Percentiles rank a stretch among this genome's conserved stretches.
phyloP scores from a whole-genome alignment of 92 coral and sea anemone species.

The Pocillopora meandrina region DNA sequence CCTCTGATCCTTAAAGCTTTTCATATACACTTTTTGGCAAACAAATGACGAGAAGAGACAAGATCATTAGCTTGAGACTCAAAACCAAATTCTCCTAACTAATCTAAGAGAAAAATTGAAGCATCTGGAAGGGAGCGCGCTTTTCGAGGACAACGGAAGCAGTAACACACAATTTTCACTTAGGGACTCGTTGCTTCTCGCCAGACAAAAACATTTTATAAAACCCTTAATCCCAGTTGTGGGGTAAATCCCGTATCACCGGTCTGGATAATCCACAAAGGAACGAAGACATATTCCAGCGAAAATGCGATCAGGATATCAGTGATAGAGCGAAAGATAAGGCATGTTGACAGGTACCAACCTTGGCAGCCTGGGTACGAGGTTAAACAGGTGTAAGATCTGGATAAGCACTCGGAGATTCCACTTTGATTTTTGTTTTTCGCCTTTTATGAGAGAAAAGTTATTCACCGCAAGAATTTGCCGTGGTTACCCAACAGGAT shows the following conservation, averaged over 20 bases:
- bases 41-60: too few relatives aligned
- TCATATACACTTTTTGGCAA: too few relatives aligned
- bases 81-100: too few relatives aligned
- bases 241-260: conserved; percentile 31
- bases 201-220: conserved; percentile 19
- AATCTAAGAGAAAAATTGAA: too few relatives aligned
- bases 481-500: too few relatives aligned
- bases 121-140: too few relatives aligned
- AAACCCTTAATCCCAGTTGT: not conserved
- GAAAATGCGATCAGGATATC: conserved; percentile 43
- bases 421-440: not conserved
- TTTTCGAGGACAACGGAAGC: not conserved
- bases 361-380: too few relatives aligned
- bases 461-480: too few relatives aligned
- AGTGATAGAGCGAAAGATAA: conserved; percentile 11
- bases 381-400: too few relatives aligned
- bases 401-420: not conserved
- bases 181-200: not conserved
- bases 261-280: conserved; percentile 33
- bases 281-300: conserved; percentile 23
- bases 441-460: too few relatives aligned
- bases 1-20: too few relatives aligned
- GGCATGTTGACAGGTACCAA: conserved; percentile 23
- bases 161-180: not conserved
- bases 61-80: too few relatives aligned